Conservation (phyloP, 2,797 vertebrate genomes). For the Thamnophis elegans region DNA sequence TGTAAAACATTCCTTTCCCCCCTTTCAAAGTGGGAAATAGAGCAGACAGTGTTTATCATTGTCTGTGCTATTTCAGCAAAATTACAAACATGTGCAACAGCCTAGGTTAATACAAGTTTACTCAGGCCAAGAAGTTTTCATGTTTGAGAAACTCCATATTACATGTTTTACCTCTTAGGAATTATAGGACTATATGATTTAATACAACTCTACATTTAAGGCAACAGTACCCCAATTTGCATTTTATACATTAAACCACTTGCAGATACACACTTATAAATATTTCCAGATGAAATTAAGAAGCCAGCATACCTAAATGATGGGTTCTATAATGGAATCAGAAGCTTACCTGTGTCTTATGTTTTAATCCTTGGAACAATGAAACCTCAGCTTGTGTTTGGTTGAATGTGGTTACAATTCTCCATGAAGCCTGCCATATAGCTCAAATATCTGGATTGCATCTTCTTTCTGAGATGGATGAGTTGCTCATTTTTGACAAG, state of each 20-base stretch:
- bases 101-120: conserved; percentile 58
- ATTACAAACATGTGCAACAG: conserved; percentile 70
- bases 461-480: neutral
- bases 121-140: conserved; percentile 61
- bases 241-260: conserved; percentile 30
- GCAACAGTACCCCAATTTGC: conserved; percentile 53
- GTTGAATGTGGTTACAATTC: neutral
- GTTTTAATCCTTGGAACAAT: neutral
- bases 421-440: neutral
- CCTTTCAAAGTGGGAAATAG: conserved; percentile 56
- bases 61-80: conserved; percentile 64
- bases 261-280: conserved; percentile 56
- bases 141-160: conserved; percentile 67
- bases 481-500: neutral
- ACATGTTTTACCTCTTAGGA: conserved; percentile 59
- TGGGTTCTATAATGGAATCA: conserved; percentile 37
- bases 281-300: conserved; percentile 63
- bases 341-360: neutral
- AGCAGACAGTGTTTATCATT: conserved; percentile 58
- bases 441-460: neutral
- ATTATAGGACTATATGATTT: conserved; percentile 59
- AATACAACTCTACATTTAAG: conserved; percentile 56
- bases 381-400: neutral
- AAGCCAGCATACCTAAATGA: neutral
- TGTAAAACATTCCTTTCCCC: conserved; percentile 38